Evolutionary conservation across 1,140 invertebrate species (phyloP).

Genomic region (Caenorhabditis brenneri): DNA sequence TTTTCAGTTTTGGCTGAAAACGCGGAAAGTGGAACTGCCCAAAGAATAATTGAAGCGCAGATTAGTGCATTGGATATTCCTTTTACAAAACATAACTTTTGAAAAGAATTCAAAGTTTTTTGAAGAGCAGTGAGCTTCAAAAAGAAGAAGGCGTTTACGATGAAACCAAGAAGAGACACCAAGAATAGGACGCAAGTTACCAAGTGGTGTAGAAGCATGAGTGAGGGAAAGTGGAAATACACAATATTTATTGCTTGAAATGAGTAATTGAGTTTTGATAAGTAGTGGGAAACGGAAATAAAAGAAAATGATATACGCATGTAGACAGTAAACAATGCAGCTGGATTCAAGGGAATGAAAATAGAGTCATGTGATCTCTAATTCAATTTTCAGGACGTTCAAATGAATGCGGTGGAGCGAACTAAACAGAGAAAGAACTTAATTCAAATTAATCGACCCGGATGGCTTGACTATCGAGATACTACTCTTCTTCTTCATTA

Average conservation of each 20-base stretch:
- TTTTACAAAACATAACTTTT: constrained; percentile 1
- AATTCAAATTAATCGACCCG: no score
- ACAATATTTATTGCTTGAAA: neutral
- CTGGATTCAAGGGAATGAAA: neutral
- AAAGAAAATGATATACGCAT: neutral
- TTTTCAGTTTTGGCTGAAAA: neutral
- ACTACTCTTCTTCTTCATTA: no score
- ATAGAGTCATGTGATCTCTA: neutral
- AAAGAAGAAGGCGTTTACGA: neutral
- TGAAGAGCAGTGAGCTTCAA: neutral
- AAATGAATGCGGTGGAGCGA: neutral
- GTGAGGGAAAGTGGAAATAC: neutral
- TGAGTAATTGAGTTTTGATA: neutral
- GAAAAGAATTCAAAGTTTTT: neutral
- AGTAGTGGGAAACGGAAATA: neutral
- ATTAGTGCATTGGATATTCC: neutral
- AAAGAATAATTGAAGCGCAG: neutral
- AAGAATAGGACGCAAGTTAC: neutral
- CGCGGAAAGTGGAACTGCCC: neutral
- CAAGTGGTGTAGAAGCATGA: neutral
- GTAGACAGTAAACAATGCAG: neutral
- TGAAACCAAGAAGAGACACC: neutral
- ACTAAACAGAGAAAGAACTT: no score
- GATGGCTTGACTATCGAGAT: no score
- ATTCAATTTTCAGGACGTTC: neutral